These are phyloP conservation scores for Alethe castanea DNA, from an alignment of 2,113 vertebrate species.

Conservation along the genomic window DNA sequence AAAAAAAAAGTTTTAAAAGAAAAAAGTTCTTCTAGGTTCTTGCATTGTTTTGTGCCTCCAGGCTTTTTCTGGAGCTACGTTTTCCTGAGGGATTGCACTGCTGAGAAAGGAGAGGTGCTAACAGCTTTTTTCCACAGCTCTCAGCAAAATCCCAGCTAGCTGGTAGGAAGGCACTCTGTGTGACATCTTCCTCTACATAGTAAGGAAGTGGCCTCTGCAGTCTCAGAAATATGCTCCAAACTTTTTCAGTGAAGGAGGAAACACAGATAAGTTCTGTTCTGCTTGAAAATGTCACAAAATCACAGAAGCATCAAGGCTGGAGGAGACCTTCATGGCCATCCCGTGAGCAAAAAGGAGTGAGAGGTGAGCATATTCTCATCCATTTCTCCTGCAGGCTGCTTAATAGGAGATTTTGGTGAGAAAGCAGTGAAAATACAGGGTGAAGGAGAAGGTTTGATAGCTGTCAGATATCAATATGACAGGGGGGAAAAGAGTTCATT, in stretches of 20 bases:
- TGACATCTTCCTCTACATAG: background rate
- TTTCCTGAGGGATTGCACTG: background rate
- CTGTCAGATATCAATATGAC: background rate
- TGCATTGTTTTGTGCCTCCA: background rate
- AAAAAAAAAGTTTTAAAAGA: background rate
- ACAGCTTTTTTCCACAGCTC: background rate
- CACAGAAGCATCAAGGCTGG: background rate
- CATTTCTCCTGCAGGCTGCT: background rate
- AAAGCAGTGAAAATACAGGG: background rate
- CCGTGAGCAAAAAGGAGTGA: background rate
- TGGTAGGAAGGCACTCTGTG: background rate
- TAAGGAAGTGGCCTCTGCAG: background rate
- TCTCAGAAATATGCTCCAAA: background rate
- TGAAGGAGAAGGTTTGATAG: background rate
- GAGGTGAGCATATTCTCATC: background rate
- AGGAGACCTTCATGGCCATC: fast-evolving
- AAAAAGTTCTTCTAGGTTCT: background rate
- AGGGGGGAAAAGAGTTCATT: background rate
- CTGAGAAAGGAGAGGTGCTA: background rate
- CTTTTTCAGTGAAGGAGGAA: background rate
- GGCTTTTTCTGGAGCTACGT: background rate
- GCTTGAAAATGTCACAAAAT: background rate
- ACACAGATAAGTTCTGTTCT: background rate
- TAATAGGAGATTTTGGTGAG: background rate
- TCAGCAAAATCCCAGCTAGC: background rate